These are phyloP conservation scores for Philaethria dido DNA, from an alignment of 2,888 invertebrate species.

Conservation along the genomic window DNA sequence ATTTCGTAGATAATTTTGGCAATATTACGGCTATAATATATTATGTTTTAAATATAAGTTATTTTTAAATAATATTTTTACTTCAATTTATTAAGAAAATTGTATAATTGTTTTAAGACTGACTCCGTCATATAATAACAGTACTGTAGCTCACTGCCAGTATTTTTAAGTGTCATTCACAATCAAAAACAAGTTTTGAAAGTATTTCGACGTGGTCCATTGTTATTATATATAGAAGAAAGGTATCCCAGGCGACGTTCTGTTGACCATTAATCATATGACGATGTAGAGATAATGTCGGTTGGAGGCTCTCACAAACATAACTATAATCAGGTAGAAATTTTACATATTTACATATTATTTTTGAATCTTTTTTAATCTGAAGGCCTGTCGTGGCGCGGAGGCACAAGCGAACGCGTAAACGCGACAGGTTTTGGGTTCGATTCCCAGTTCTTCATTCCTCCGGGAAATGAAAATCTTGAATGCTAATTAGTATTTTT, in stretches of 20 bases:
- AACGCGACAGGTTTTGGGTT: too few species aligned
- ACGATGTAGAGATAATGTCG: slow-evolving; percentile 70
- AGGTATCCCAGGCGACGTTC: slow-evolving; percentile 67
- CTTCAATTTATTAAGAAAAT: not conserved
- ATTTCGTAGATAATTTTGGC: too few species aligned
- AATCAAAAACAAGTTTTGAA: slow-evolving; percentile 57
- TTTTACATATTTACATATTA: slow-evolving; percentile 51
- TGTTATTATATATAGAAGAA: slow-evolving; percentile 68
- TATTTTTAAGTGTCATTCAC: slow-evolving; percentile 37
- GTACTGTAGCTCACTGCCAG: slow-evolving; percentile 11
- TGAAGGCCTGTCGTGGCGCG: too few species aligned
- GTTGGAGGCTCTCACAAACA: slow-evolving; percentile 52
- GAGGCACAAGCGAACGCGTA: too few species aligned
- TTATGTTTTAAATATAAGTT: not conserved
- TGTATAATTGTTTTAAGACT: slow-evolving; percentile 13
- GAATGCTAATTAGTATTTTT: too few species aligned
- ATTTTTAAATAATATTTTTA: not conserved
- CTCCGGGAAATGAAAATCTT: too few species aligned
- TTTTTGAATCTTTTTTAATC: too few species aligned
- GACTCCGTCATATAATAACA: slow-evolving; percentile 12
- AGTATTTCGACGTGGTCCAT: slow-evolving; percentile 61
- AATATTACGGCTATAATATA: too few species aligned
- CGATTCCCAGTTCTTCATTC: too few species aligned
- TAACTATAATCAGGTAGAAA: slow-evolving; percentile 50
- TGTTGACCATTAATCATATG: slow-evolving; percentile 77